Conservation (phyloP, 1,140 invertebrate genomes). For the Dufourea novaeangliae region DNA sequence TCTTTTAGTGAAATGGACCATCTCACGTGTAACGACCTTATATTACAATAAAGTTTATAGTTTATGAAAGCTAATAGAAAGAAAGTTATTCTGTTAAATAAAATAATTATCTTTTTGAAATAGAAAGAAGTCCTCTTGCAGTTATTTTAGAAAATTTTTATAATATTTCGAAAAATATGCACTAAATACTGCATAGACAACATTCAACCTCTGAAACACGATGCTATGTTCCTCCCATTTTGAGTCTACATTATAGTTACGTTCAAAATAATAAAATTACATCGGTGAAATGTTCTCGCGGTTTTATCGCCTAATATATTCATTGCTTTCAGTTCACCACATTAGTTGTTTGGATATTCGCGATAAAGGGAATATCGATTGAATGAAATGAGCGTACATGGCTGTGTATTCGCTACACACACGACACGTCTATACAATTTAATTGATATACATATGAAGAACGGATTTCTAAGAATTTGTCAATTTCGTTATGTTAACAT, state of each 20-base stretch:
- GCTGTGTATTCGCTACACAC: not conserved
- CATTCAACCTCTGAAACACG: not conserved
- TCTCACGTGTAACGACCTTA: too few species aligned
- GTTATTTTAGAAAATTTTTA: too few species aligned
- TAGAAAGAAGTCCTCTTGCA: too few species aligned
- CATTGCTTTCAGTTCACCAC: not conserved
- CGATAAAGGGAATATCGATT: constrained; percentile 13
- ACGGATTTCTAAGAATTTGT: too few species aligned
- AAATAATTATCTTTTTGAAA: too few species aligned
- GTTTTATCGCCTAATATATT: constrained; percentile 6
- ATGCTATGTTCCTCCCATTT: not conserved
- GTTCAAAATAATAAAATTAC: constrained; percentile 11
- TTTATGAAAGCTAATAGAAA: too few species aligned
- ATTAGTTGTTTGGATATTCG: not conserved
- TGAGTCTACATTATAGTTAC: not conserved
- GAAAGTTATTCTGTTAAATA: too few species aligned
- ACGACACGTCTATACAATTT: not conserved
- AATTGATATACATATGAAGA: not conserved
- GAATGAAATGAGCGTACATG: not conserved
- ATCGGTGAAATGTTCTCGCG: not conserved
- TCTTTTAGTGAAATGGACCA: too few species aligned
- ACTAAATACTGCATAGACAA: too few species aligned
- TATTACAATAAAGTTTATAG: too few species aligned
- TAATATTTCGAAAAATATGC: too few species aligned
- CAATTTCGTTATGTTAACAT: too few species aligned